Base-by-base conservation (phyloP, 2,888 invertebrate genomes). In the Apodemia hepburni region DNA sequence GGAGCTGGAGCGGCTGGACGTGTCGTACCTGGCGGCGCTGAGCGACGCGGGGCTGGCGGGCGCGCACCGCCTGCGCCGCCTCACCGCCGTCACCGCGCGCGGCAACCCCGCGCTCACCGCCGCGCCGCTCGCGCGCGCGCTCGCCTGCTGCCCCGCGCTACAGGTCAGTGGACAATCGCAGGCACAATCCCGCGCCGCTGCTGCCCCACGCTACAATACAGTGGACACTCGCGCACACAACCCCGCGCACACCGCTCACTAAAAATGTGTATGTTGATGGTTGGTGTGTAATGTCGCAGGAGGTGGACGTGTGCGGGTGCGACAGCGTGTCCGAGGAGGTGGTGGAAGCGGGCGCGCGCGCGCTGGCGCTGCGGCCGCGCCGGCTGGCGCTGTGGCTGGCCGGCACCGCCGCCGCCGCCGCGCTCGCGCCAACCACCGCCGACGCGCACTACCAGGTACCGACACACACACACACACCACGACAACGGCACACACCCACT, bases 241-340 rank as follows among this genome's bases (percentile, higher is more conserved):
- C 74, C 69, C 78, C 38, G 70, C 74, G 33, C 33, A 7, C 8
- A 7, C 33, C 38, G 38, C 38, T 0, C 38, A 38, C 12, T 1
- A 12, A 11, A 11, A 3, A 8, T 29, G 29, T 29, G 29, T 29
- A 29, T 29, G 33, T 33, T 33, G 7, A 33, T 7, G 1, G 33
- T 12, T 12, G 11, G 5, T 18, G 12, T n/a, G 22, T 58, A 15
- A n/a, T 59, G 8, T 29, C 11, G 6, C 71, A 86, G 85, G 83
- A 82, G 70, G 35, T 89, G 61, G 88, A 89, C 78, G 76, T 77
- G 67, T 83, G 87, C 72, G 88, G 87, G 2, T 85, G 87, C 73
- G 84, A 85, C 72, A 67, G 70, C 62, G 79, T 89, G 65, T 76
- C 84, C 35, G 82, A 77, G 62, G 78, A 80, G 69, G 69, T 85